phyloP scores from a whole-genome alignment of 2,113 vertebrate species.

The Mirza zaza region DNA sequence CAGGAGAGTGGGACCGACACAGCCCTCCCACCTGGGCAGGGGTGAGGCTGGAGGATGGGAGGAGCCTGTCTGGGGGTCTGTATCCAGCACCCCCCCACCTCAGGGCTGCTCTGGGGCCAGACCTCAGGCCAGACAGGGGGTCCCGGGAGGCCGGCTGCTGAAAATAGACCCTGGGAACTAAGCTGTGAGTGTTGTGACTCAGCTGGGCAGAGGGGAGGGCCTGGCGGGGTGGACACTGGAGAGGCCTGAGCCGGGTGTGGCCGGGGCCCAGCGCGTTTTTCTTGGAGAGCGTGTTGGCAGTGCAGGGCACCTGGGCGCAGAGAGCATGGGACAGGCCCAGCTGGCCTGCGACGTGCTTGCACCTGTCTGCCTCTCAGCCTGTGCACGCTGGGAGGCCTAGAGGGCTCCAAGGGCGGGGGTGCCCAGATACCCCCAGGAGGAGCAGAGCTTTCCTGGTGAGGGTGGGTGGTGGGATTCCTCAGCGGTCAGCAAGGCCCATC shows the following conservation, averaged over 20 bases:
- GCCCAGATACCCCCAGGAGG: not conserved
- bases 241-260: not conserved
- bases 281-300: not conserved
- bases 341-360: not conserved
- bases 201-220: not conserved
- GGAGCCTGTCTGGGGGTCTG: not conserved
- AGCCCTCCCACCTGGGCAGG: not conserved
- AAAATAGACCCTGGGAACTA: conserved; percentile 79
- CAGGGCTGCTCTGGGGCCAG: not conserved
- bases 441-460: not conserved
- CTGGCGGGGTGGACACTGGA: rapidly evolving
- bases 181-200: conserved; percentile 27
- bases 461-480: not conserved
- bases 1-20: not conserved
- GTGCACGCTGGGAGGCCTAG: not conserved
- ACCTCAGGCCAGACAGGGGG: conserved; percentile 20
- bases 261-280: rapidly evolving
- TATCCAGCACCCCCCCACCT: not conserved
- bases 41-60: not conserved
- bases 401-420: not conserved
- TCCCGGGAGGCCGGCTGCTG: conserved; percentile 63
- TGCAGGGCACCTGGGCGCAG: not conserved
- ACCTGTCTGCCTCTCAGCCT: not conserved
- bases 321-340: not conserved
- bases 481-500: not conserved